phyloP scores from a whole-genome alignment of 2,888 invertebrate genomes.

The Poecilus cupreus region DNA sequence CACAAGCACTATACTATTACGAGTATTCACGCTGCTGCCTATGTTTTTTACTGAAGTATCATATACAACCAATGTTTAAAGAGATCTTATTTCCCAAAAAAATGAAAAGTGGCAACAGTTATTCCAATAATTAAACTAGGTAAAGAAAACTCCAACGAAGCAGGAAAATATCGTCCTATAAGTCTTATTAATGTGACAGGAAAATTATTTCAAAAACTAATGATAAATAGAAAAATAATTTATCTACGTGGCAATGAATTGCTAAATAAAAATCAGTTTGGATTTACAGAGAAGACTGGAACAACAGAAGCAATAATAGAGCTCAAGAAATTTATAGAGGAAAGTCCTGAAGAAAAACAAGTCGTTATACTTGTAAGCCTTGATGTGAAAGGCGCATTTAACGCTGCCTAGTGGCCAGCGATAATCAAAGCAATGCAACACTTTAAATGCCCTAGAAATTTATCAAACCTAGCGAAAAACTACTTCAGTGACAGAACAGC shows the following conservation, averaged over 20 bases:
- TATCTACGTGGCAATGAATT: no score
- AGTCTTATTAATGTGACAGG: neutral
- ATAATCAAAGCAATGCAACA: neutral
- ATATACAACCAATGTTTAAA: neutral
- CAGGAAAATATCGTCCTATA: neutral
- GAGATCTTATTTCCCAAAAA: neutral
- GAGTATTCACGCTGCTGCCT: neutral
- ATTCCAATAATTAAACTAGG: neutral
- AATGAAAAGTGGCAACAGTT: neutral
- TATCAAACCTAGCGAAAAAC: neutral
- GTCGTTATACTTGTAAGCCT: slow-evolving; percentile 10
- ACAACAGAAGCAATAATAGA: neutral
- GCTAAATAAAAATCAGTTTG: no score
- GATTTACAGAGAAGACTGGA: no score
- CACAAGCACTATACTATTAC: neutral
- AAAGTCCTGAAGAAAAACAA: no score
- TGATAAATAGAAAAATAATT: neutral
- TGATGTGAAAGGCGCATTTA: slow-evolving; percentile 31
- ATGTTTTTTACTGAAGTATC: neutral
- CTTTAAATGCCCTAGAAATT: slow-evolving; percentile 12
- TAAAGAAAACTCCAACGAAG: neutral
- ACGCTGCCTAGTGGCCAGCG: slow-evolving; percentile 42
- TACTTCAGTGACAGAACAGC: slow-evolving; percentile 18
- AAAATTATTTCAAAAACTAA: neutral
- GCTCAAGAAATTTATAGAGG: neutral